Percentiles rank a stretch among this genome's conserved stretches.
Evolutionary conservation across 2,797 vertebrate genomes (phyloP).

Genomic region (Mormyrops attenuatus): DNA sequence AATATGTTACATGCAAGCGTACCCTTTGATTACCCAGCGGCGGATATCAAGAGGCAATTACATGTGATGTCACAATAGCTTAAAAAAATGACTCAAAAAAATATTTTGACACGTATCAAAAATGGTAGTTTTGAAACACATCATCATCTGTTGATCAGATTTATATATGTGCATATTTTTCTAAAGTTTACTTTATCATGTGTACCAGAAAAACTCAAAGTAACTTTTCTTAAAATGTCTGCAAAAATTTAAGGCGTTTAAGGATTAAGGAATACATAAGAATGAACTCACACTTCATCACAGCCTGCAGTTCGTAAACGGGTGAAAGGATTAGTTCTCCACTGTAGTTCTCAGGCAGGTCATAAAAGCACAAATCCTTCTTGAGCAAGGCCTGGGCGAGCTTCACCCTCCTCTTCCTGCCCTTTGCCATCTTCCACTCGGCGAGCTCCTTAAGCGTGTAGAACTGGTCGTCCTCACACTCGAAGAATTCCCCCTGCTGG

Average conservation of each 20-base stretch:
- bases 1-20: neutral
- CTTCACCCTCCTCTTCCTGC: slow-evolving; percentile 58
- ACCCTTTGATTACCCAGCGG: neutral
- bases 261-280: neutral
- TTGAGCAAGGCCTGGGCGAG: slow-evolving; percentile 46
- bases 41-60: neutral
- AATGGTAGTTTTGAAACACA: neutral
- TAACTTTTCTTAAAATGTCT: neutral
- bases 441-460: slow-evolving; percentile 74
- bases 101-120: neutral
- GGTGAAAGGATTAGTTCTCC: slow-evolving; percentile 62
- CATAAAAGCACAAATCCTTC: slow-evolving; percentile 44
- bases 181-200: neutral
- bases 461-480: slow-evolving; percentile 70
- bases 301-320: slow-evolving; percentile 70
- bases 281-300: slow-evolving; percentile 70
- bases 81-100: neutral
- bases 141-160: neutral
- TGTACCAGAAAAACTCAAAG: neutral
- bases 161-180: neutral
- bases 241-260: neutral
- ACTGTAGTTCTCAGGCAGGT: slow-evolving; percentile 55
- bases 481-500: slow-evolving; percentile 66
- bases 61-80: neutral
- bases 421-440: slow-evolving; percentile 71